Conservation (phyloP, 2,888 invertebrate genomes). For the Machimus atricapillus region DNA sequence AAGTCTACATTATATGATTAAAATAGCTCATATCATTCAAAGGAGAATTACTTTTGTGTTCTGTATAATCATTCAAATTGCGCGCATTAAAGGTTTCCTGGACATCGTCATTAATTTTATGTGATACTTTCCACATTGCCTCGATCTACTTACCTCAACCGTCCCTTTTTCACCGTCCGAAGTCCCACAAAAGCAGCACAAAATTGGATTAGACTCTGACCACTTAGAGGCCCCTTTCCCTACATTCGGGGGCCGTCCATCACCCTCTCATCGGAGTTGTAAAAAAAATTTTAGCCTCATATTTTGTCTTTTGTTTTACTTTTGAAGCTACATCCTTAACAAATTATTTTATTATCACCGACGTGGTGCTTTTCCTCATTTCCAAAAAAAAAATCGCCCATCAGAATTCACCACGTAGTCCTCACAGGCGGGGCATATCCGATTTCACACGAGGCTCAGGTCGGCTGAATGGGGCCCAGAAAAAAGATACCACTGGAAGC, state of each 20-base stretch:
- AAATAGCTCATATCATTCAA: background rate
- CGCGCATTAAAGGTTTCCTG: background rate
- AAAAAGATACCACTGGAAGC: background rate
- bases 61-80: background rate
- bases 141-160: background rate
- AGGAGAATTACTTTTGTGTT: background rate
- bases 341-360: background rate
- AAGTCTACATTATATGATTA: background rate
- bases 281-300: background rate
- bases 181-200: background rate
- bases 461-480: background rate
- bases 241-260: background rate
- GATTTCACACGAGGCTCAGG: slow-evolving; percentile 5
- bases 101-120: background rate
- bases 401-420: background rate
- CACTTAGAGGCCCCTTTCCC: background rate
- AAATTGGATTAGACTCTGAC: slow-evolving; percentile 20
- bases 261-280: background rate
- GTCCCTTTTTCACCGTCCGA: background rate
- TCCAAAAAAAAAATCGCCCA: background rate
- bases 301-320: background rate
- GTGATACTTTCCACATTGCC: background rate
- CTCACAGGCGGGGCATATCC: background rate
- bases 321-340: background rate
- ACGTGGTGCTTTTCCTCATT: background rate